Evolutionary conservation across 2,888 invertebrate species (phyloP).

Genomic region (Pomacea canaliculata): DNA sequence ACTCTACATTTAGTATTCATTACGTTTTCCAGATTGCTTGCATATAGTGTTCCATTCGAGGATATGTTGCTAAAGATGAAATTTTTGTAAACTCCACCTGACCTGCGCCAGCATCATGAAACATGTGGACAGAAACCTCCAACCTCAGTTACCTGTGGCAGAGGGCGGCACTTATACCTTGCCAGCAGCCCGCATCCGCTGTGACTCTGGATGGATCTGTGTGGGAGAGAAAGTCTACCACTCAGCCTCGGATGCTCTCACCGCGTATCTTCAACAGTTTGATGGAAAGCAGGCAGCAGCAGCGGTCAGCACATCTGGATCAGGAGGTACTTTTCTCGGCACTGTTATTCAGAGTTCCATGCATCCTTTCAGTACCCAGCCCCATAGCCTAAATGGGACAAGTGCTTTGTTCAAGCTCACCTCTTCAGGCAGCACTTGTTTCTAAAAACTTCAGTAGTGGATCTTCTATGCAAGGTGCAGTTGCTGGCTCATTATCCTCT

Average conservation of each 20-base stretch:
- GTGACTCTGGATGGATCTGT: slow-evolving; percentile 42
- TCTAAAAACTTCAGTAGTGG: background rate
- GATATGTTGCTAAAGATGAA: background rate
- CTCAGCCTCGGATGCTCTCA: slow-evolving; percentile 57
- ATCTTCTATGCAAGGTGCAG: background rate
- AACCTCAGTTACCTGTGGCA: background rate
- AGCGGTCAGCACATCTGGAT: background rate
- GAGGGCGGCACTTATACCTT: slow-evolving; percentile 7
- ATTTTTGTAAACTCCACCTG: background rate
- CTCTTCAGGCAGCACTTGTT: too few species aligned
- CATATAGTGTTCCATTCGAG: background rate
- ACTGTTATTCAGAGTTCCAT: background rate
- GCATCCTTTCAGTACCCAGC: background rate
- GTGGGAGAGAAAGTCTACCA: slow-evolving; percentile 50
- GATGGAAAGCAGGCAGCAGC: slow-evolving; percentile 24
- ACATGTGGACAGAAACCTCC: slow-evolving; percentile 3
- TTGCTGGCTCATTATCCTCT: too few species aligned
- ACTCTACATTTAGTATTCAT: too few species aligned
- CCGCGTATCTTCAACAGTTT: slow-evolving; percentile 56
- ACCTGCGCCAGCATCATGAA: background rate
- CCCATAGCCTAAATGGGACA: background rate
- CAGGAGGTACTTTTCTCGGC: background rate
- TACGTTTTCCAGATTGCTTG: background rate
- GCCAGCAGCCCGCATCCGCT: slow-evolving; percentile 43
- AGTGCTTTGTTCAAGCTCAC: too few species aligned